Base-by-base conservation (phyloP, 1,140 invertebrate genomes). In the Papilio aristodemus region DNA sequence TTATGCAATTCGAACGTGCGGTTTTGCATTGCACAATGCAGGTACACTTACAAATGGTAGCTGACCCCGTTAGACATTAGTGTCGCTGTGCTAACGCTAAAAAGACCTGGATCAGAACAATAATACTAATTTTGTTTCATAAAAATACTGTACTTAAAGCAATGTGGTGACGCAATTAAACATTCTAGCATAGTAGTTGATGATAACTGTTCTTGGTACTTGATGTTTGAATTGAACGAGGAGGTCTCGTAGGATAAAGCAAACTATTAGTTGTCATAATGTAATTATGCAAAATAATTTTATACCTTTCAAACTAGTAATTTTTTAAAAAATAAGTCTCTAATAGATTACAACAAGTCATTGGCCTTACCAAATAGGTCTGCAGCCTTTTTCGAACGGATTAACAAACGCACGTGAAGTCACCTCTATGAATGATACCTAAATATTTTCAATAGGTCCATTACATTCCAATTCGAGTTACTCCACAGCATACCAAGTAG, bases 1-100 rank as follows among this genome's bases (percentile, higher is more conserved):
- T 17, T 41, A 57, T 67, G 63, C 39, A 71, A 67, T 46, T 50
- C 64, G 58, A 70, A 69, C 50, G 22, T 76, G 75, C 71, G 75
- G 67, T 76, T 54, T 54, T 22, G 59, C 50, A 68, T 63, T 77
- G 79, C 73, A 72, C 60, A 68, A 73, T 67, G 69, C 68, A 67
- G 73, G 70, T 80, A 78, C 67, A 68, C 50, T 67, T 72, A 73
- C 76, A 69, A 81, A 86, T 76, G 72, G 75, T 81, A 81, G 78
- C 80, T 81, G 84, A 83, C 82, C 84, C 63, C 78, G 72, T 74
- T 80, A 70, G 46, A 46, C 43, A 46, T 54, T 54, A 54, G 46
- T 54, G 46, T 54, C 22, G 63, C 58, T 43, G 58, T 22, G 46
- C 46, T 54, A 54, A 46, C n/a, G n/a, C n/a, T n/a, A n/a, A n/a